A percentile compares a stretch with the other conserved stretches of the same genome.
These are phyloP conservation scores for Elysia crispata DNA, from an alignment of 2,888 invertebrate species.

Conservation along the genomic window DNA sequence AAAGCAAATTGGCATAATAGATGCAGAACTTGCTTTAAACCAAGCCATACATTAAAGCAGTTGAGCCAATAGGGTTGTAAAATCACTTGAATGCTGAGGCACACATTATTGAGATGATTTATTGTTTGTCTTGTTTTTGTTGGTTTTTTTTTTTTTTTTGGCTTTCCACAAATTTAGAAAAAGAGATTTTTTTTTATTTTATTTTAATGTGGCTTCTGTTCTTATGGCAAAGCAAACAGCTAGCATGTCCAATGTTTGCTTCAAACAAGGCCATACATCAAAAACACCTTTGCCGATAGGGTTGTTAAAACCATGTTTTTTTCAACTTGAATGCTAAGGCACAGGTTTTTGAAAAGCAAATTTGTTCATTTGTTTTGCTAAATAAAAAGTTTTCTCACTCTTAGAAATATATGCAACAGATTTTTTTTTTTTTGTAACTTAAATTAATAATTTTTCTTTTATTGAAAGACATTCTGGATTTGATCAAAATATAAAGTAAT, in stretches of 20 bases:
- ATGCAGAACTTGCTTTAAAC: background rate
- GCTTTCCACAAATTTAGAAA: too few species aligned
- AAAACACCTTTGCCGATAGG: conserved; percentile 4
- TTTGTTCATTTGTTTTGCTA: too few species aligned
- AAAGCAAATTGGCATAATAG: too few species aligned
- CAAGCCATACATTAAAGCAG: background rate
- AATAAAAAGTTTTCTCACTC: too few species aligned
- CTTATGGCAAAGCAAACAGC: too few species aligned
- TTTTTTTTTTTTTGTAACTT: too few species aligned
- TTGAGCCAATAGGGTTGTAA: conserved; percentile 2
- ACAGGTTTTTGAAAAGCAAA: too few species aligned
- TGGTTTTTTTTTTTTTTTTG: background rate
- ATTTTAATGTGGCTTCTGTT: too few species aligned
- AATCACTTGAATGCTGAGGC: background rate
- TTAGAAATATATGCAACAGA: too few species aligned
- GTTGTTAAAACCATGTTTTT: conserved; percentile 2
- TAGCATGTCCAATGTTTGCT: background rate
- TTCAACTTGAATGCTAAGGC: background rate
- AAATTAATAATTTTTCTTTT: too few species aligned
- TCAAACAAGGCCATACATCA: background rate
- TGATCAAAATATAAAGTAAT: background rate
- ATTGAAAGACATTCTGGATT: background rate
- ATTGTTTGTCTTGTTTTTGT: background rate
- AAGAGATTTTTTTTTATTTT: too few species aligned
- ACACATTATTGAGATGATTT: too few species aligned